Base-by-base conservation (phyloP, 2,113 vertebrate species). In the Sterna hirundo region DNA sequence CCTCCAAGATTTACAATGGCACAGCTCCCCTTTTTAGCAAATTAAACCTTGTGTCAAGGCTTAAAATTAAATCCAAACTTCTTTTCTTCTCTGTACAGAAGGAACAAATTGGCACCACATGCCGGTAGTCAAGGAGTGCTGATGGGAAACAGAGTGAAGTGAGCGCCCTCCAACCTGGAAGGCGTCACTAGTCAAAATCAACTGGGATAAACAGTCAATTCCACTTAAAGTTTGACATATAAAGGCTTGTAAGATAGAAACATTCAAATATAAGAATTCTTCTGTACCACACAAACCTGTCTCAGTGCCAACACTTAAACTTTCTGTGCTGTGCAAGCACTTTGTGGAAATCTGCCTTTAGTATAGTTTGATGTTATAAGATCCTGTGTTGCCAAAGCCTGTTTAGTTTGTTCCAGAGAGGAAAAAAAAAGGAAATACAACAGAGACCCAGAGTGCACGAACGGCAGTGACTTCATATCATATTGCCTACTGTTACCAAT, bases 81-180 rank as follows among this genome's bases (percentile, higher is more conserved):
- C 95, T 92, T 97, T 94, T 96, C 83, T 98, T 98, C 97, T 96
- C 90, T 94, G 97, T 96, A 88, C 93, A 97, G 96, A 97, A 97
- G 96, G 96, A 98, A 98, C 94, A 98, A 98, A 98, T 98, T 98
- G 98, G 97, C 97, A 98, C 96, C 97, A 98, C 97, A 98, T 98
- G 97, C 93, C 79, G 26, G 97, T 89, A 97, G 97, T 97, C 94
- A 87, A 97, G 93, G 92, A 97, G 93, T 90, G 86, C 96, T 98
- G 98, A 98, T 97, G 97, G 96, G 96, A 98, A 98, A 94, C 97
- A 98, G 97, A 98, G 93, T 20, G 94, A 95, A 96, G 82, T 18
- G 62, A 95, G 96, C 96, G 81, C 90, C 95, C 88, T 96, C 97
- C 97, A 97, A 97, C 95, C 91, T 97, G 96, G 94, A 95, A 97